Base-by-base conservation (phyloP, 2,113 vertebrate genomes). In the Chaetodon auriga region DNA sequence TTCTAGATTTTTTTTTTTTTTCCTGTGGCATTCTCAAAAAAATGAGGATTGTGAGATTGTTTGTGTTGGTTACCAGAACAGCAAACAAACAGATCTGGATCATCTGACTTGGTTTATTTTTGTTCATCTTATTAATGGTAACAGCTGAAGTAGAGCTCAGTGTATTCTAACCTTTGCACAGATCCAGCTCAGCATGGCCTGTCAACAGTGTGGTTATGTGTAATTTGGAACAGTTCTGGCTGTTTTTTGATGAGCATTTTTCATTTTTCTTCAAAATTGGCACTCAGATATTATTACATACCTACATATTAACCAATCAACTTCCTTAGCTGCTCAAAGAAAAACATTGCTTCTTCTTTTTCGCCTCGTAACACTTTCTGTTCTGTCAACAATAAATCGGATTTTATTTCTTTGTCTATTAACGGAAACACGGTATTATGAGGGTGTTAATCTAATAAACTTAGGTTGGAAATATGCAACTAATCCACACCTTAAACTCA, bases 401-500 rank as follows among this genome's bases (percentile, higher is more conserved):
- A 66, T 79, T 55, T 19, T 10, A 51, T 77, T 19, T 16, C 7
- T 69, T 46, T 15, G 2, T 49, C 58, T 68, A 25, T 73, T 63
- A 36, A 66, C 58, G 30, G 48, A 69, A 83, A 58, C 15, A 46
- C 45, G 48, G 60, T 68, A 78, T 78, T 68, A 68, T 15, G 23
- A 75, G 49, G 25, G 60, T 75, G 60, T 68, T 75, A 63, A 71
- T 68, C 60, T 61, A 75, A 79, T 78, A 51, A 41, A 83, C 64
- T 64, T 68, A 65, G 36, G n/a, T 21, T 63, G 14, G 64, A 83
- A 85, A 81, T 73, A 68, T 55, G 57, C 49, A 70, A 41, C 75
- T 73, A 54, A 82, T 80, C 48, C 53, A 64, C 41, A 68, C 8
- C 7, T 62, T 68, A 58, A 61, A 79, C 75, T 81, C 46, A 69